Percentiles rank a stretch among this genome's conserved stretches.
Conservation (phyloP, 2,113 vertebrate genomes). For the Dipodomys spectabilis region DNA sequence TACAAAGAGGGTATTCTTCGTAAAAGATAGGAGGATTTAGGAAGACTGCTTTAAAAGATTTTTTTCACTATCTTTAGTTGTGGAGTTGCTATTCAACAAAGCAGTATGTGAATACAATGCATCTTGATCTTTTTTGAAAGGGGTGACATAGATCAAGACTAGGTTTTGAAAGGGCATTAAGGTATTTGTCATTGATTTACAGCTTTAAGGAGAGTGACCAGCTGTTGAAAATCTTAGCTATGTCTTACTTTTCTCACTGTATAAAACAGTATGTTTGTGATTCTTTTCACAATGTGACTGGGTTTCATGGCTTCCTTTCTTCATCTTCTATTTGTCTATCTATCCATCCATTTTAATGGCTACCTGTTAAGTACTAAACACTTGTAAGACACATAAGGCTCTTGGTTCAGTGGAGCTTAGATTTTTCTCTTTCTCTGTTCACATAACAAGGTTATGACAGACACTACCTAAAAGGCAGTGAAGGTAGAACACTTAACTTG, state of each 20-base stretch:
- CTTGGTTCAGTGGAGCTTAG: background rate
- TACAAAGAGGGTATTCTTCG: no score
- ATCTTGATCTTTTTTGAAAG: no score
- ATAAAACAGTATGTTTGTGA: slow-evolving; percentile 21
- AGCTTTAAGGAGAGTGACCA: background rate
- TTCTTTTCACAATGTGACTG: background rate
- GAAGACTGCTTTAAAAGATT: background rate
- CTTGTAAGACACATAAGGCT: background rate
- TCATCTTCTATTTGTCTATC: background rate
- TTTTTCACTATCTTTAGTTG: no score
- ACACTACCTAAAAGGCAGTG: slow-evolving; percentile 59
- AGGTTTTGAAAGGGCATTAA: slow-evolving; percentile 10
- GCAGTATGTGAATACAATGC: no score
- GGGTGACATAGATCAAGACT: no score
- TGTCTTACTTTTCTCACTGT: background rate
- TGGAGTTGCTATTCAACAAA: no score
- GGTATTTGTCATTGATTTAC: slow-evolving; percentile 2
- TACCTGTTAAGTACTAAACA: background rate
- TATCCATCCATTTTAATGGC: background rate
- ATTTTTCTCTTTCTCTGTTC: background rate
- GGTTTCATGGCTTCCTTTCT: background rate
- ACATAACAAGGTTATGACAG: background rate
- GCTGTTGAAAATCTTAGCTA: slow-evolving; percentile 23
- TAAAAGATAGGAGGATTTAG: background rate
- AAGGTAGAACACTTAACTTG: slow-evolving; percentile 74